phyloP scores from a whole-genome alignment of 2,113 vertebrate genomes.

The Egretta garzetta region DNA sequence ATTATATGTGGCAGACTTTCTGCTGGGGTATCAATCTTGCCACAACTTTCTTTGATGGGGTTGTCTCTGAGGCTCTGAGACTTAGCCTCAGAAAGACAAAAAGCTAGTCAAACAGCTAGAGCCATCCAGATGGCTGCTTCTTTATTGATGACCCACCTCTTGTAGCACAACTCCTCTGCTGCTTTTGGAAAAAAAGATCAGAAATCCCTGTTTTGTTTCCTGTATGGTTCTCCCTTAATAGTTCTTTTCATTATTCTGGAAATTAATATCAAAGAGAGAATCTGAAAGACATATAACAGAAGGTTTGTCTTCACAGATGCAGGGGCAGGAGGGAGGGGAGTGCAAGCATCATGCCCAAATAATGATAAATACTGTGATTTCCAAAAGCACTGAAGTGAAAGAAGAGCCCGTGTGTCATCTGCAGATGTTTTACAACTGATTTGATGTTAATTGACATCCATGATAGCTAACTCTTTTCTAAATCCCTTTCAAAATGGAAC shows the following conservation, averaged over 20 bases:
- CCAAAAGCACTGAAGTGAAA: not conserved
- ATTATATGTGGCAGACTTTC: not conserved
- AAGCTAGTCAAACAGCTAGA: not conserved
- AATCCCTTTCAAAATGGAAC: not conserved
- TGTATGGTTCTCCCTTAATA: not conserved
- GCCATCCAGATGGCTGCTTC: not conserved
- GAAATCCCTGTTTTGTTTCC: not conserved
- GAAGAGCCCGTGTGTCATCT: not conserved
- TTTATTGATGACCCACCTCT: constrained; percentile 30
- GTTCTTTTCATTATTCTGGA: not conserved
- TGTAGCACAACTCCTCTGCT: not conserved
- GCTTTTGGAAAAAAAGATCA: not conserved
- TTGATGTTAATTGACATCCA: not conserved
- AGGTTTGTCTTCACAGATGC: not conserved
- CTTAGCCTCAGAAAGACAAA: not conserved
- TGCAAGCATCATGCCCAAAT: not conserved
- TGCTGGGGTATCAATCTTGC: constrained; percentile 21
- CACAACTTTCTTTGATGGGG: not conserved
- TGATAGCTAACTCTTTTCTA: not conserved
- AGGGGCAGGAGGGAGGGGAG: not conserved
- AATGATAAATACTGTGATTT: not conserved
- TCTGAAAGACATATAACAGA: not conserved
- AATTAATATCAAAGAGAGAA: not conserved
- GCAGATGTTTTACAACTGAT: not conserved
- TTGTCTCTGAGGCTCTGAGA: constrained; percentile 8